Evolutionary conservation across 2,888 invertebrate genomes (phyloP).

Genomic region (Lasioglossum vierecki): DNA sequence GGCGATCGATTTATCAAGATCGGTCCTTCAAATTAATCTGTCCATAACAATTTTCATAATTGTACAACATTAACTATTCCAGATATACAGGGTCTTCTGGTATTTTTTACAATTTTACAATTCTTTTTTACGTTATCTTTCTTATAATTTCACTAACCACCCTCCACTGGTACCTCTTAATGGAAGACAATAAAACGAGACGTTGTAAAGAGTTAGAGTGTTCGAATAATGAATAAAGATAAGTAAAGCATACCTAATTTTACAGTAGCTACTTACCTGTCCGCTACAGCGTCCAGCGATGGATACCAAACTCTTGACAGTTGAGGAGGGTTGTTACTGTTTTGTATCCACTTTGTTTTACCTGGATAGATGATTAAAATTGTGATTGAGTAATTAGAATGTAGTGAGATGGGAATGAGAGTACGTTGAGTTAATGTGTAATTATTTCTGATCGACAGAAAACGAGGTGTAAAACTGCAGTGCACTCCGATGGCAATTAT

Average conservation of each 20-base stretch:
- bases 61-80: too few relatives aligned
- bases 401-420: neutral
- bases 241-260: neutral
- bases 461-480: neutral
- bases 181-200: neutral
- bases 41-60: too few relatives aligned
- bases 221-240: neutral
- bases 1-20: neutral
- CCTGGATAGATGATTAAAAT: neutral
- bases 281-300: neutral
- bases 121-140: too few relatives aligned
- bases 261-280: neutral
- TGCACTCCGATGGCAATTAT: neutral
- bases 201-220: neutral
- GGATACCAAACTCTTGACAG: neutral
- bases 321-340: neutral
- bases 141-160: too few relatives aligned
- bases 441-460: constrained; percentile 10
- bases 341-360: neutral
- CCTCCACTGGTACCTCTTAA: too few relatives aligned
- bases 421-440: neutral
- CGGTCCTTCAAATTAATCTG: too few relatives aligned
- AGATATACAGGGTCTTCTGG: too few relatives aligned
- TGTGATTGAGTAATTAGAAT: constrained; percentile 8
- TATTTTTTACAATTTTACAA: too few relatives aligned